phyloP scores from a whole-genome alignment of 2,113 vertebrate genomes.

The Camarhynchus parvulus region DNA sequence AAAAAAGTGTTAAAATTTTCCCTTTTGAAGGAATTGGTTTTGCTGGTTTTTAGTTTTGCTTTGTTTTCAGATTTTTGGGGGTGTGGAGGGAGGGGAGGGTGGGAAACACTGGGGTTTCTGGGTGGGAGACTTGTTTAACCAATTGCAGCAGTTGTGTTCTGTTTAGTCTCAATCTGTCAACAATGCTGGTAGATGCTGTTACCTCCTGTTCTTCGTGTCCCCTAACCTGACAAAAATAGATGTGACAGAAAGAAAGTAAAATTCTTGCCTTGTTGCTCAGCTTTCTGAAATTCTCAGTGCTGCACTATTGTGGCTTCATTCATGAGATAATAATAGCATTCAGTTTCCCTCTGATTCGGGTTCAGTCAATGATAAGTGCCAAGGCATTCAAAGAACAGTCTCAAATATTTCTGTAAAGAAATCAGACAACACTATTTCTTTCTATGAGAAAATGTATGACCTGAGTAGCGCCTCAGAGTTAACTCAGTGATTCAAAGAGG shows the following conservation, averaged over 20 bases:
- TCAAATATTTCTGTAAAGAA: background rate
- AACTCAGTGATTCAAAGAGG: background rate
- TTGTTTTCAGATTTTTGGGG: background rate
- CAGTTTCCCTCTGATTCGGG: background rate
- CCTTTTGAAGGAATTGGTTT: background rate
- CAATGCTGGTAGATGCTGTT: background rate
- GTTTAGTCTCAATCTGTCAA: background rate
- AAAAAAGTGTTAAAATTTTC: background rate
- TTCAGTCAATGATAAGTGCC: background rate
- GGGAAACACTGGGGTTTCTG: background rate
- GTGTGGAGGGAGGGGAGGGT: fast-evolving
- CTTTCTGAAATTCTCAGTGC: background rate
- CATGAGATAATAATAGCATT: background rate
- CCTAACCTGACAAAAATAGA: background rate
- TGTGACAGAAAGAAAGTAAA: background rate
- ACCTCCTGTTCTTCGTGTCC: background rate
- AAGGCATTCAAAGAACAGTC: background rate
- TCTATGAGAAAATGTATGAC: background rate
- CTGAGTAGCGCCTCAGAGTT: background rate
- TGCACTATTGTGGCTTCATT: background rate
- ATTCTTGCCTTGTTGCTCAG: background rate
- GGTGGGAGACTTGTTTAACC: fast-evolving
- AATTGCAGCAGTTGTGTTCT: background rate
- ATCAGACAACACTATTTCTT: background rate
- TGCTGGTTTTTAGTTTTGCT: background rate